These are phyloP conservation scores for Ondatra zibethicus DNA, from an alignment of 2,113 vertebrate genomes.

Conservation along the genomic window DNA sequence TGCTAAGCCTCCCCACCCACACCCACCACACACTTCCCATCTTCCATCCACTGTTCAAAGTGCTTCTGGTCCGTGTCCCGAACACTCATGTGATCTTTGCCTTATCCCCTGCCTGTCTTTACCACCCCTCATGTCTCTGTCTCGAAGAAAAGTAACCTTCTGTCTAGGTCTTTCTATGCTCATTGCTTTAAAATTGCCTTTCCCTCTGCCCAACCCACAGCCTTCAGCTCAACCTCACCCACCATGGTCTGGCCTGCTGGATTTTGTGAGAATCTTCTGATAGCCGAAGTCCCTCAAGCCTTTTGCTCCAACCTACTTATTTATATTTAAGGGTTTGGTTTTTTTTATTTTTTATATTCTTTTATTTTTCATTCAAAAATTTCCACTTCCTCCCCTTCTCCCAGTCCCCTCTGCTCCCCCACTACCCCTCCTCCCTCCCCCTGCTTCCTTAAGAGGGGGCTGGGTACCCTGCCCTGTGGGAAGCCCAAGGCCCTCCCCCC, in stretches of 20 bases:
- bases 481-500: no score
- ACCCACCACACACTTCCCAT: no score
- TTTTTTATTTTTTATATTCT: no score
- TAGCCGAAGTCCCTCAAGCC: neutral
- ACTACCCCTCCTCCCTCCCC: no score
- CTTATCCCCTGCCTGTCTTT: neutral
- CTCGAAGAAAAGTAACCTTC: neutral
- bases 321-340: no score
- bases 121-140: neutral
- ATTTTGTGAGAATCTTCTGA: neutral
- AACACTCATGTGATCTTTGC: neutral
- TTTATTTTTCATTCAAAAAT: no score
- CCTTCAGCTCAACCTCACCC: neutral
- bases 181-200: neutral
- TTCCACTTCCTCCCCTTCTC: no score
- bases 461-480: no score
- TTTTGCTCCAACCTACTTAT: neutral
- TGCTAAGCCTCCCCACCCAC: neutral
- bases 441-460: no score
- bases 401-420: no score
- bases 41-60: neutral
- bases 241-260: neutral
- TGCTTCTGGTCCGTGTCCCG: neutral
- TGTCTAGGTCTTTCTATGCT: neutral
- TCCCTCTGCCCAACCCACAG: accelerated